These are phyloP conservation scores for Ciconia boyciana DNA, from an alignment of 2,113 vertebrate genomes.

Conservation along the genomic window DNA sequence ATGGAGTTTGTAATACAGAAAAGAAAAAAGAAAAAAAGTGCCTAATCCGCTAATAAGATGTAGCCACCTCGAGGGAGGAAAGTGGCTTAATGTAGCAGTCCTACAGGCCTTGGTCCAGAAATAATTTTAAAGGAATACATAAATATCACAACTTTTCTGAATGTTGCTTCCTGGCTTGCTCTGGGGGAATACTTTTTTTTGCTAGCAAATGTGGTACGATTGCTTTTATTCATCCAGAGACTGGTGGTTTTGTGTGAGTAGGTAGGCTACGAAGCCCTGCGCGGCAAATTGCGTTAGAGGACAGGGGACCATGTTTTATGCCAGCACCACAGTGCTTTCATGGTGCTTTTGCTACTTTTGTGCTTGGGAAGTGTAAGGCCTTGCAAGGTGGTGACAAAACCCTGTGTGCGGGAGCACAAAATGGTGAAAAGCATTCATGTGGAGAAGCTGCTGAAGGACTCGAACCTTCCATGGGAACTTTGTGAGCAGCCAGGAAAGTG, in stretches of 20 bases:
- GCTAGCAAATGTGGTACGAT: accelerated
- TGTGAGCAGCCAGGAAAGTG: background rate
- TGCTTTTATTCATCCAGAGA: background rate
- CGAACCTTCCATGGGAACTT: background rate
- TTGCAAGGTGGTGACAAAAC: background rate
- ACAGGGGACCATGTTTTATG: accelerated
- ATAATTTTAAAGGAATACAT: background rate
- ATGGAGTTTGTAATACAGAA: background rate
- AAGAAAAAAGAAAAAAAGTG: background rate
- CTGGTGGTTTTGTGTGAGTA: background rate
- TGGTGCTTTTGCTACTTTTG: background rate
- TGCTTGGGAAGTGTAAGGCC: background rate
- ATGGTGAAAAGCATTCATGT: background rate
- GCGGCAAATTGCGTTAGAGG: background rate
- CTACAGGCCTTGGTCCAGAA: background rate
- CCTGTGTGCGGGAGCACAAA: background rate
- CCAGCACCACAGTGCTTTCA: background rate
- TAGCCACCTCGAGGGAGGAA: background rate
- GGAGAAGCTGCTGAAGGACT: background rate
- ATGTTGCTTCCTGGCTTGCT: background rate
- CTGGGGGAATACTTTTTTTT: background rate
- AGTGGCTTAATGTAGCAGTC: background rate
- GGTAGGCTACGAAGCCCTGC: background rate
- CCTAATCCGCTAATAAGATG: background rate
- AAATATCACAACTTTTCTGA: background rate